Evolutionary conservation across 2,113 vertebrate species (phyloP).

Genomic region (Indicator indicator): DNA sequence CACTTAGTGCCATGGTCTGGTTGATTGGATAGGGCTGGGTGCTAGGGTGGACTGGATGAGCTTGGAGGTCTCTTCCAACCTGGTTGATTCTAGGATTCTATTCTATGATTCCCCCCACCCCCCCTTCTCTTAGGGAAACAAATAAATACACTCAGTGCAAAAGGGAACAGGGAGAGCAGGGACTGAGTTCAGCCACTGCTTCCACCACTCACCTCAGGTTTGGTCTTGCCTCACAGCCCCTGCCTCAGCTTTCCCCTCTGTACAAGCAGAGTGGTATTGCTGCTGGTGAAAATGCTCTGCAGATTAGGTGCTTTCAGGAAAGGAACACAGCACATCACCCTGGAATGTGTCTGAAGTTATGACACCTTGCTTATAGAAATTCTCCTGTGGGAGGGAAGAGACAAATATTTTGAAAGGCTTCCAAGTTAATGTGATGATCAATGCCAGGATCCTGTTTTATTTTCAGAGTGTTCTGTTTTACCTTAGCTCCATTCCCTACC

Average conservation of each 20-base stretch:
- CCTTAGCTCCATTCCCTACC: slow-evolving; percentile 23
- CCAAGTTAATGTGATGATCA: neutral
- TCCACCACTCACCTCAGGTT: neutral
- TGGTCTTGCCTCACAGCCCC: neutral
- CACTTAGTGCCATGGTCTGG: too few relatives aligned
- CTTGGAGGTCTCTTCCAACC: too few relatives aligned
- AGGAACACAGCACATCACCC: neutral
- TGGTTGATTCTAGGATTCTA: too few relatives aligned
- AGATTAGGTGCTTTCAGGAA: neutral
- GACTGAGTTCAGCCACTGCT: neutral
- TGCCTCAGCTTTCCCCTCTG: neutral
- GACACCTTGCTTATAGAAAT: slow-evolving; percentile 9
- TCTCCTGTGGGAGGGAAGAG: slow-evolving; percentile 13
- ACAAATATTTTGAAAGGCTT: slow-evolving; percentile 47
- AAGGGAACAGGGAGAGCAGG: neutral
- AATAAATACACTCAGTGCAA: neutral
- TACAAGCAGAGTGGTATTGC: neutral
- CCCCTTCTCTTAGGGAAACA: neutral
- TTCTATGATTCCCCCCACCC: too few relatives aligned
- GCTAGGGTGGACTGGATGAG: too few relatives aligned
- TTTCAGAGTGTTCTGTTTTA: slow-evolving; percentile 36
- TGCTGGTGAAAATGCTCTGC: neutral
- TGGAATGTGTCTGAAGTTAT: slow-evolving; percentile 14
- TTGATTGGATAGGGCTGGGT: too few relatives aligned
- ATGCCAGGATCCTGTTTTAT: slow-evolving; percentile 38